Evolutionary conservation across 2,888 invertebrate species (phyloP).

Genomic region (Eupithecia vulgata): DNA sequence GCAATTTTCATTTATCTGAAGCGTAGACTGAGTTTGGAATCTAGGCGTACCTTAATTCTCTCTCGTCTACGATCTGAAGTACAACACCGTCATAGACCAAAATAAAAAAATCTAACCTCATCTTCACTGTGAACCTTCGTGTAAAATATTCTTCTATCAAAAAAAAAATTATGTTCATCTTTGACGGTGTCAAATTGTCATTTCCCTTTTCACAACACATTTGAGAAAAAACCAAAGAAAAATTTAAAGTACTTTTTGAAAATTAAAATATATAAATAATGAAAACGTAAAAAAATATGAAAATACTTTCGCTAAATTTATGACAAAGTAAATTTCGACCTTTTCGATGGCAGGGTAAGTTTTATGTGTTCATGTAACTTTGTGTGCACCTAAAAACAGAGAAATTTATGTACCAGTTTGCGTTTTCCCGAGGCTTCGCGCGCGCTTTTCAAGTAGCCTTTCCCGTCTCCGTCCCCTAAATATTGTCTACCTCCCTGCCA

Average conservation of each 20-base stretch:
- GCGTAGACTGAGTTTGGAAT: no score
- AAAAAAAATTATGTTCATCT: not conserved
- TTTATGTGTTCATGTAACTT: not conserved
- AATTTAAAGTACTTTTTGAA: constrained; percentile 25
- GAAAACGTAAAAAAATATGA: constrained; percentile 44
- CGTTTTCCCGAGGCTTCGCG: no score
- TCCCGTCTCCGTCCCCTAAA: no score
- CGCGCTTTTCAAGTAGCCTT: no score
- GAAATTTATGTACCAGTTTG: no score
- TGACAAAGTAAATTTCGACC: not conserved
- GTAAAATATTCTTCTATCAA: not conserved
- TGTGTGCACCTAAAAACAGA: no score
- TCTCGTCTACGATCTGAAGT: no score
- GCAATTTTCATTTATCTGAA: no score
- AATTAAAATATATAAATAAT: constrained; percentile 28
- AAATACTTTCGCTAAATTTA: constrained; percentile 37
- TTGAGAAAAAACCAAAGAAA: constrained; percentile 6
- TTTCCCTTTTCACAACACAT: constrained; percentile 7
- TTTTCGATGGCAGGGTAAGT: constrained; percentile 49
- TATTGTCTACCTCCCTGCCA: no score
- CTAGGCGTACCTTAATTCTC: no score
- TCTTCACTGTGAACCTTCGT: not conserved
- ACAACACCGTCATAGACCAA: not conserved
- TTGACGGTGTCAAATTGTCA: not conserved
- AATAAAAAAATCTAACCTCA: not conserved